Percentiles rank a stretch among this genome's conserved stretches.
Evolutionary conservation across 2,888 invertebrate genomes (phyloP).

Genomic region (Nowickia ferox): DNA sequence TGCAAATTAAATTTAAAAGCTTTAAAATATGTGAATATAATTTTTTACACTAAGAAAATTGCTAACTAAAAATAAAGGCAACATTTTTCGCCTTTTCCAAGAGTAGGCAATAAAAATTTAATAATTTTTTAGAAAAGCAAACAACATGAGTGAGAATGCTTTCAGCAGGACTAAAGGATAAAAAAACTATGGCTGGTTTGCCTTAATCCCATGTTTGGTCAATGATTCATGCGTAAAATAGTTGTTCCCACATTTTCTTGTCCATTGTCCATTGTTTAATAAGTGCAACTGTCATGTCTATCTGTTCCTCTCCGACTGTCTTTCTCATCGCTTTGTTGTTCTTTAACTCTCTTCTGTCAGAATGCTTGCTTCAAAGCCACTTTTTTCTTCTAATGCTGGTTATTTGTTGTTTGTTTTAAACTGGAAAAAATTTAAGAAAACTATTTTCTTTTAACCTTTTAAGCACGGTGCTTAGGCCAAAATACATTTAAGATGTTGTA

Average conservation of each 20-base stretch:
- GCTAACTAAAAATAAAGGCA: too few relatives aligned
- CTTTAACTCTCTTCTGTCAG: background rate
- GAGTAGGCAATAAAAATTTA: too few relatives aligned
- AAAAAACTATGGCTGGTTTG: too few relatives aligned
- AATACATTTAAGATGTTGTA: constrained; percentile 27
- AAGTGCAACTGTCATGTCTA: constrained; percentile 10
- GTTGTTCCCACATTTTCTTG: background rate
- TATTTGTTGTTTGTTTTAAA: constrained; percentile 19
- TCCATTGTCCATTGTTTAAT: background rate
- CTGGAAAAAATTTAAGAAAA: background rate
- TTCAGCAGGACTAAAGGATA: too few relatives aligned
- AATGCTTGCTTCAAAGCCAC: background rate
- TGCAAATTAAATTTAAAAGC: too few relatives aligned
- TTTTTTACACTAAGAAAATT: too few relatives aligned
- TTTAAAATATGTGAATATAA: too few relatives aligned
- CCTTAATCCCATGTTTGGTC: background rate
- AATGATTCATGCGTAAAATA: background rate
- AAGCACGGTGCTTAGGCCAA: constrained; percentile 22
- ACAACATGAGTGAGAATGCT: too few relatives aligned
- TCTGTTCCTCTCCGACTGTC: background rate
- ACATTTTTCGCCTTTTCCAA: too few relatives aligned
- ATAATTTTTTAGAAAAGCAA: too few relatives aligned
- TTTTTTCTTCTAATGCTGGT: background rate
- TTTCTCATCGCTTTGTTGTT: background rate
- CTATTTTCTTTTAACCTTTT: constrained; percentile 24